A percentile compares a stretch with the other conserved stretches of the same genome.
Evolutionary conservation across 2,888 invertebrate genomes (phyloP).

Genomic region (Teleiodes luculella): DNA sequence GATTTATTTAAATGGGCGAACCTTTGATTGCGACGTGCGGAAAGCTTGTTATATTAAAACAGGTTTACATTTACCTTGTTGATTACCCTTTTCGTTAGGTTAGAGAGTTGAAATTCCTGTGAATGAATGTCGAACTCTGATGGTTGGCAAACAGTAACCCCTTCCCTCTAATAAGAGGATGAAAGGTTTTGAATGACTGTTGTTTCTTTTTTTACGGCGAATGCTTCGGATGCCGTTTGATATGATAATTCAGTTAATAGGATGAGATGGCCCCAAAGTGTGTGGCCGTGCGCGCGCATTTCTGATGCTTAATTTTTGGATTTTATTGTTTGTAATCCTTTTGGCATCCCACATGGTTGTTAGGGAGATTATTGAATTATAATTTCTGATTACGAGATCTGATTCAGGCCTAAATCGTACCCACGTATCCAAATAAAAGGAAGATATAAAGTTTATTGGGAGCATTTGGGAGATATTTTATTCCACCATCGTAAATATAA

Average conservation of each 20-base stretch:
- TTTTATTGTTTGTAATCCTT: slow-evolving; percentile 21
- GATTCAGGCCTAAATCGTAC: not conserved
- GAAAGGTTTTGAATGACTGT: slow-evolving; percentile 66
- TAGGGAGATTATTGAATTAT: slow-evolving; percentile 3
- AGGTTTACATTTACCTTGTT: slow-evolving; percentile 27
- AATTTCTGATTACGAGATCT: not conserved
- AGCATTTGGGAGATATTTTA: slow-evolving; percentile 3
- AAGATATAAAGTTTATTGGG: slow-evolving; percentile 1
- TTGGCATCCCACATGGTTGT: slow-evolving; percentile 5
- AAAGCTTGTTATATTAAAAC: slow-evolving; percentile 55
- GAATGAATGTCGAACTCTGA: slow-evolving; percentile 17
- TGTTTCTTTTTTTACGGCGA: slow-evolving; percentile 56
- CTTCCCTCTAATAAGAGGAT: slow-evolving; percentile 69
- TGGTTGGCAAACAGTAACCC: slow-evolving; percentile 47
- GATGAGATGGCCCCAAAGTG: slow-evolving; percentile 43
- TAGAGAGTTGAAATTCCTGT: slow-evolving; percentile 36
- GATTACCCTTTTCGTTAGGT: slow-evolving; percentile 23
- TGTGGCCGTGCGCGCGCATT: slow-evolving; percentile 62
- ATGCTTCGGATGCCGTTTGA: slow-evolving; percentile 66
- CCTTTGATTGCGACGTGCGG: slow-evolving; percentile 63
- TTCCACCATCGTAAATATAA: slow-evolving; percentile 2
- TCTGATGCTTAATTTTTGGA: slow-evolving; percentile 47
- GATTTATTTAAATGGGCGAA: slow-evolving; percentile 70
- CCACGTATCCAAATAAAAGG: not conserved
- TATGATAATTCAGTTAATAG: slow-evolving; percentile 73